Evolutionary conservation across 2,113 vertebrate genomes (phyloP).

Genomic region (Leuciscus idus): DNA sequence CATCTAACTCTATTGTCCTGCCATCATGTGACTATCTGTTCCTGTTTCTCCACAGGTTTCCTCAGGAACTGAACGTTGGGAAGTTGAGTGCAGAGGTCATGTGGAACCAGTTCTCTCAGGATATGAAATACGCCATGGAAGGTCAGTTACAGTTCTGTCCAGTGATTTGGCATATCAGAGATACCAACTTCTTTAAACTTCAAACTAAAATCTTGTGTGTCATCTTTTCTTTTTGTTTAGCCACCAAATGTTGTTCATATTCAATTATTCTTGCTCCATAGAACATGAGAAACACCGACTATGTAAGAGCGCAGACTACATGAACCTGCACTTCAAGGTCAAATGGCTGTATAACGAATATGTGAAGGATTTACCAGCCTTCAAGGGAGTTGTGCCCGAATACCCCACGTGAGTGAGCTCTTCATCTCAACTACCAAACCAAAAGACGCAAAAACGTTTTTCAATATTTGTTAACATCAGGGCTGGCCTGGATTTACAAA

Average conservation of each 20-base stretch:
- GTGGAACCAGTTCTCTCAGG: constrained; percentile 96
- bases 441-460: not conserved
- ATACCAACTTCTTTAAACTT: not conserved
- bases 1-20: not conserved
- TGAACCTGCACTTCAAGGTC: constrained; percentile 99
- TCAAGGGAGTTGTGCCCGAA: constrained; percentile 86
- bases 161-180: not conserved
- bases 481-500: too few relatives aligned
- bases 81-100: constrained; percentile 97
- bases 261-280: constrained; percentile 61
- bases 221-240: not conserved
- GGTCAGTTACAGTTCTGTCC: constrained; percentile 73
- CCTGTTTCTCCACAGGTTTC: constrained; percentile 80
- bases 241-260: not conserved
- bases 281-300: constrained; percentile 93
- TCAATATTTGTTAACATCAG: not conserved
- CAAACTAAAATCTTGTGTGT: not conserved
- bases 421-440: not conserved
- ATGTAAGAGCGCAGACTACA: constrained; percentile 98
- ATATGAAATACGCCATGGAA: constrained; percentile 98
- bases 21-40: not conserved
- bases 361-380: constrained; percentile 85
- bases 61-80: constrained; percentile 94
- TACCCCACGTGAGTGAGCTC: constrained; percentile 88
- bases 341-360: constrained; percentile 99